phyloP scores from a whole-genome alignment of 2,797 vertebrate species.

The Rhynchonycteris naso region DNA sequence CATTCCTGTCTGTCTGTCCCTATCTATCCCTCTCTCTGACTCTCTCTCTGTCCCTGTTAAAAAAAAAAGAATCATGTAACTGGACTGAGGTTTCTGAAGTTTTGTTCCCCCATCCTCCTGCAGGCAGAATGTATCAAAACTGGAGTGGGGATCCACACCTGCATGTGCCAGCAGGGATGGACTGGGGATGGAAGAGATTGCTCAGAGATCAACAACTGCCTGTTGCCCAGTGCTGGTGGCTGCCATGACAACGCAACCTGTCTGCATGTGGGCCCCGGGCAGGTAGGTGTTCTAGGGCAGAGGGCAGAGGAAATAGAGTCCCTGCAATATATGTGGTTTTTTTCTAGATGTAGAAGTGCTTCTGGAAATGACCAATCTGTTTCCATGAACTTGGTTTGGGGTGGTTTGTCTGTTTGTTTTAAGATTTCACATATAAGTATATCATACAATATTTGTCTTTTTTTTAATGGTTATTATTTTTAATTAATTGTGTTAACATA shows the following conservation, averaged over 20 bases:
- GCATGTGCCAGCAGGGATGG: conserved; percentile 93
- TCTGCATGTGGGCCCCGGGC: conserved; percentile 92
- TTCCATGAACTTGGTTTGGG: background rate
- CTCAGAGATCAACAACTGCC: conserved; percentile 92
- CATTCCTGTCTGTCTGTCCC: no score
- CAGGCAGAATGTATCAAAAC: conserved; percentile 93
- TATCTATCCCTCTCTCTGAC: no score
- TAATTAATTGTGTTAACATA: no score
- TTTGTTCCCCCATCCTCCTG: background rate
- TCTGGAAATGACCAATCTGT: background rate
- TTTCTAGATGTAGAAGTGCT: background rate
- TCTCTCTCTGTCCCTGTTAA: no score
- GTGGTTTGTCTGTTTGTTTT: background rate
- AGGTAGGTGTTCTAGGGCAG: conserved; percentile 86
- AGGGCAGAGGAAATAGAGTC: background rate
- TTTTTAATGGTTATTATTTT: background rate
- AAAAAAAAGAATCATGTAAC: fast-evolving
- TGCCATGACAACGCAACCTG: conserved; percentile 94
- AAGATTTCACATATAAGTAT: background rate
- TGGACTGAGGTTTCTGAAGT: background rate
- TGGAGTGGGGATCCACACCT: conserved; percentile 83
- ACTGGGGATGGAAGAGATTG: conserved; percentile 91
- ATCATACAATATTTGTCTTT: background rate
- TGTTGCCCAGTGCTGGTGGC: conserved; percentile 81
- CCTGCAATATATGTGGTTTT: background rate